These are phyloP conservation scores for Astropecten irregularis DNA, from an alignment of 53 echinoderm and acorn worm genomes.

Conservation along the genomic window DNA sequence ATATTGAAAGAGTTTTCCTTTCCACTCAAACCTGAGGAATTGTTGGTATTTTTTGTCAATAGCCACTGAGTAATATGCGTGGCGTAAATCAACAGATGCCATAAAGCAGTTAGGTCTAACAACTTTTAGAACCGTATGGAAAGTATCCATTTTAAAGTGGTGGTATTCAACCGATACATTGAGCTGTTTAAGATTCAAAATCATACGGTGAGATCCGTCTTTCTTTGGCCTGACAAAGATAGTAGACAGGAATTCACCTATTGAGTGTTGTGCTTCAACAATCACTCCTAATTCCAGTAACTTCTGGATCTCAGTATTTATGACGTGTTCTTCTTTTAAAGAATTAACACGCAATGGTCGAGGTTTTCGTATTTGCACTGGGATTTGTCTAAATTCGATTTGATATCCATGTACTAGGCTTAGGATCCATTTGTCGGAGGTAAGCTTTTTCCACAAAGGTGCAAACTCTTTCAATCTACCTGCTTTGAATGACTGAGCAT, in stretches of 20 bases:
- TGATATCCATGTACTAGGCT: background rate
- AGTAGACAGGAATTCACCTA: slow-evolving; percentile 9
- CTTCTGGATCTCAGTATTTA: background rate
- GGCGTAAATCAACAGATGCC: slow-evolving; percentile 25
- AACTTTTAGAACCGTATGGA: slow-evolving; percentile 24
- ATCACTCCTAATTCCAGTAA: background rate
- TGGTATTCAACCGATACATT: slow-evolving; percentile 26
- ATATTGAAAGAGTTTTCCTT: slow-evolving; percentile 50
- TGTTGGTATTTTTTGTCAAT: slow-evolving; percentile 17
- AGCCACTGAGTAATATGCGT: slow-evolving; percentile 30
- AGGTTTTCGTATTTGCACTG: background rate
- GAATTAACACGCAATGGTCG: background rate
- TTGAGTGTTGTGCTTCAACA: slow-evolving; percentile 41
- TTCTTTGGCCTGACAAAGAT: slow-evolving; percentile 24
- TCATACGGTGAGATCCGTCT: slow-evolving; percentile 20
- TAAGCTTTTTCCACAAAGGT: slow-evolving; percentile 7
- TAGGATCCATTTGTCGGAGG: slow-evolving; percentile 9
- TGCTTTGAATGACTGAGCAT: background rate
- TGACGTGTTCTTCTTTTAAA: background rate
- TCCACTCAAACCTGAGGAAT: slow-evolving; percentile 28
- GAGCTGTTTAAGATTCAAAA: slow-evolving; percentile 33
- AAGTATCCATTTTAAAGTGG: slow-evolving; percentile 50
- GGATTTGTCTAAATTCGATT: slow-evolving; percentile 5
- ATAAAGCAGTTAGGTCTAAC: slow-evolving; percentile 41
- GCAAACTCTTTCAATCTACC: slow-evolving; percentile 26